Evolutionary conservation across 2,888 invertebrate species (phyloP), one percentile per base, ranked within the genome.

Genomic region (Sycophila texana): DNA sequence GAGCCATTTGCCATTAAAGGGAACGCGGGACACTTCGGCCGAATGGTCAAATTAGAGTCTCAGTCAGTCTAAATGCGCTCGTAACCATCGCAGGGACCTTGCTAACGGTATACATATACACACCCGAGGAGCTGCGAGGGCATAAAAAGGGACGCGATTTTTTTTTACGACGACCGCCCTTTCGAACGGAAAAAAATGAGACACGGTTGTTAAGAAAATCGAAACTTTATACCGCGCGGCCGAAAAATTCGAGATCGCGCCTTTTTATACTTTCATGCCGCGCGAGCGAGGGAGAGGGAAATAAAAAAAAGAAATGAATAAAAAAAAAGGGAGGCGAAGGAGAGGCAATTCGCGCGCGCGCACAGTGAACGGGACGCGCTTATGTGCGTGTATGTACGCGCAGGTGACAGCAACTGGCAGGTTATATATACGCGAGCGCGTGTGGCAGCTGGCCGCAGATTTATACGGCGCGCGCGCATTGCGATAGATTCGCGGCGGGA

Each of bases 371-470:
- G 60, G 67, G 3, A n/a, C 39, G 39, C 39, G 39, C 10, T 7
- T 10, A 7, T 7, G 39, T 7, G 39, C 7, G 7, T 14, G 47
- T 57, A 57, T 30, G 39, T 47, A 14, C 13, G 26, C 47, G 70
- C 63, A 67, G 71, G 65, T 66, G 77, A 66, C 51, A 51, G 57
- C 68, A 39, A 20, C 30, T n/a, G 55, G 57, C 67, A 55, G 60
- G 67, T 67, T 60, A 72, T 77, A 60, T 65, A 47, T 39, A 63
- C 20, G 76, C 13, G 22, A 18, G 2, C 18, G 57, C 60, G 65
- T 26, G 65, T 80, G 79, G 79, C 79, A 80, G 79, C 79, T 80
- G 79, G 72, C 75, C 55, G 75, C 53, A 70, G 70, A 76, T 76
- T 68, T 70, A 76, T 63, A 53, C 57, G 49, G 57, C 53, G 47